Conservation (phyloP, 1,140 invertebrate genomes). For the Laupala kohalensis region DNA sequence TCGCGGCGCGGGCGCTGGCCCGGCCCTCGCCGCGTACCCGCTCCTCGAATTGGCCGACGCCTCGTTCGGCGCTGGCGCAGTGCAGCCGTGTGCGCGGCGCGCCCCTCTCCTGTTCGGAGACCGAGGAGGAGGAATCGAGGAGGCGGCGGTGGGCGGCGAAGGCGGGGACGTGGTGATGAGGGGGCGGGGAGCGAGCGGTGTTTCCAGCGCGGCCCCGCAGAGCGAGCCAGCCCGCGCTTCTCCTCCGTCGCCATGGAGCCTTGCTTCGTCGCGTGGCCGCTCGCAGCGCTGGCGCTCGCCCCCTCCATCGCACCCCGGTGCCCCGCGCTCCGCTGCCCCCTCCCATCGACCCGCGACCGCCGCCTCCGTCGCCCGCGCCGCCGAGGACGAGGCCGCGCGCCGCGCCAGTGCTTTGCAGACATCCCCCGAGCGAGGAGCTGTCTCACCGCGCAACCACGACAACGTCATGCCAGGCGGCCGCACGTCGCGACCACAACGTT, state of each 20-base stretch:
- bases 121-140: too few relatives aligned
- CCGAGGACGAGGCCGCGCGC: too few relatives aligned
- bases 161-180: too few relatives aligned
- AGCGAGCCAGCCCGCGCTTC: neutral
- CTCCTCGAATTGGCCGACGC: conserved; percentile 7
- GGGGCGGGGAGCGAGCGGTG: too few relatives aligned
- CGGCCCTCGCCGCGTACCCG: conserved; percentile 4
- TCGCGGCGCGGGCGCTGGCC: conserved; percentile 1
- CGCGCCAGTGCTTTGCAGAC: too few relatives aligned
- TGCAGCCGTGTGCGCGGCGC: neutral
- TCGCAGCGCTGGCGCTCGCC: conserved; percentile 1
- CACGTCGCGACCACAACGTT: too few relatives aligned
- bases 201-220: neutral
- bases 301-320: neutral
- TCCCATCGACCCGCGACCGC: neutral
- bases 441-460: too few relatives aligned
- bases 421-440: too few relatives aligned
- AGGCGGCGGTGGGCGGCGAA: neutral
- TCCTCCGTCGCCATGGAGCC: neutral
- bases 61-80: neutral
- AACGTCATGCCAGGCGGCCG: too few relatives aligned
- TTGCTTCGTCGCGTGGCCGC: neutral
- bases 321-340: neutral
- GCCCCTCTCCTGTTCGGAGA: neutral
- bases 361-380: too few relatives aligned